These are phyloP conservation scores for Chanos chanos DNA, from an alignment of 2,797 vertebrate genomes.

Conservation along the genomic window DNA sequence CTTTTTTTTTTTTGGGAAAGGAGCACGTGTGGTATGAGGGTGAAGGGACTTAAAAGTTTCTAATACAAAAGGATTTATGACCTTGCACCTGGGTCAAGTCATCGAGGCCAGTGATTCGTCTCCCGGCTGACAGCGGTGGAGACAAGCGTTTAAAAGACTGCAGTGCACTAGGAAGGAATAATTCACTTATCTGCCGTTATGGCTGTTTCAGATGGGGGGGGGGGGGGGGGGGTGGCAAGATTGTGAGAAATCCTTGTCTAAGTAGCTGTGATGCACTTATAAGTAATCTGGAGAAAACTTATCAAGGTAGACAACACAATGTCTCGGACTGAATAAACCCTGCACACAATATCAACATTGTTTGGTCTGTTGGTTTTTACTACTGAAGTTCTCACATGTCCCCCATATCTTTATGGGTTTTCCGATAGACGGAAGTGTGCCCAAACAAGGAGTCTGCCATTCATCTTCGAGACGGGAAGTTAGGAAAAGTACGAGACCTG, in stretches of 20 bases:
- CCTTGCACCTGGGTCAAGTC: constrained; percentile 13
- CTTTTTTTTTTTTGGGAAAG: no score
- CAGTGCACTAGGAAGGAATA: constrained; percentile 51
- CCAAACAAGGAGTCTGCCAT: constrained; percentile 48
- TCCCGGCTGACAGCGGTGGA: constrained; percentile 45
- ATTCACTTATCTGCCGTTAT: constrained; percentile 52
- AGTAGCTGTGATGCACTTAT: neutral
- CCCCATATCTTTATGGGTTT: constrained; percentile 8
- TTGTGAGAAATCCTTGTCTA: neutral
- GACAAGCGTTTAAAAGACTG: constrained; percentile 44
- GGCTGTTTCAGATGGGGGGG: constrained; percentile 31
- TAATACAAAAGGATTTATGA: constrained; percentile 1
- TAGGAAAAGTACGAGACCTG: constrained; percentile 51
- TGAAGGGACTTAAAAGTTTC: neutral
- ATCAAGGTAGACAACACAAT: neutral
- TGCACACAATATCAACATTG: no score
- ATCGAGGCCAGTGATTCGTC: constrained; percentile 50
- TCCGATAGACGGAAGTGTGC: constrained; percentile 43
- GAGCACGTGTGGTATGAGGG: no score
- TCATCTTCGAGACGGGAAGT: constrained; percentile 42
- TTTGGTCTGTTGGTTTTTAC: neutral
- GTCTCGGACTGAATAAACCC: no score
- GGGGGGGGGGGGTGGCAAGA: constrained; percentile 38
- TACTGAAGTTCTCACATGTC: neutral
- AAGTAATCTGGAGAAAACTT: no score